Evolutionary conservation across 1,140 invertebrate genomes (phyloP), one percentile per base, ranked within the genome.

Genomic region (Papilio glaucus): DNA sequence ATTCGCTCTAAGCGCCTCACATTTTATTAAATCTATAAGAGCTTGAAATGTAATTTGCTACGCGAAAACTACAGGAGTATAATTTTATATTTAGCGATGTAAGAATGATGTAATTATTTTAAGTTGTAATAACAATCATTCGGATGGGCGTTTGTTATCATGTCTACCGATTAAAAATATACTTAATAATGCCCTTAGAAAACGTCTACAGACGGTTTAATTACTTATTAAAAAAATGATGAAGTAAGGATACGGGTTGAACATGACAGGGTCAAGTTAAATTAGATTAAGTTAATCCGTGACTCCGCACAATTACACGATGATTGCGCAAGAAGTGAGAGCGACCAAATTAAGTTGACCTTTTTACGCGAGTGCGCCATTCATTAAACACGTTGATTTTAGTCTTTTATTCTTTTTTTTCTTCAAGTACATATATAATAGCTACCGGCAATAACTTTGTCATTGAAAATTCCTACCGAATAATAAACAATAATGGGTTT

Each of bases 11-110:
- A 57, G 49, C 49, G 49, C 49, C 49, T 57, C 18, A 57, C 49
- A 57, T 26, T 53, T 53, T 57, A 57, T 57, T 57, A 57, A 57
- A 57, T 57, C 49, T 9, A 12, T 24, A 57, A 57, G 49, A 57
- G 24, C 4, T 21, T 57, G 21, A 57, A 57, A 26, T 57, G 49
- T 26, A 24, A 57, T 57, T 57, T 57, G 49, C 49, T 10, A 57
- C 4, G 49, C 49, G 21, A 26, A 57, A 57, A 57, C 21, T 57
- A 24, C 49, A 57, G 49, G 49, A 57, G 49, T 24, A 57, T 57
- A 26, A 24, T 57, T 57, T 57, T 24, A 53, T 21, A 53, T 24
- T 21, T 24, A 57, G 12, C 10, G 3, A 57, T 57, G 15, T n/a
- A 42, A n/a, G 6, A n/a, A n/a, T n/a, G n/a, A n/a, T n/a, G n/a